Percentiles rank a stretch among this genome's conserved stretches.
Conservation (phyloP, 2,888 invertebrate species). For the Callimorpha dominula region DNA sequence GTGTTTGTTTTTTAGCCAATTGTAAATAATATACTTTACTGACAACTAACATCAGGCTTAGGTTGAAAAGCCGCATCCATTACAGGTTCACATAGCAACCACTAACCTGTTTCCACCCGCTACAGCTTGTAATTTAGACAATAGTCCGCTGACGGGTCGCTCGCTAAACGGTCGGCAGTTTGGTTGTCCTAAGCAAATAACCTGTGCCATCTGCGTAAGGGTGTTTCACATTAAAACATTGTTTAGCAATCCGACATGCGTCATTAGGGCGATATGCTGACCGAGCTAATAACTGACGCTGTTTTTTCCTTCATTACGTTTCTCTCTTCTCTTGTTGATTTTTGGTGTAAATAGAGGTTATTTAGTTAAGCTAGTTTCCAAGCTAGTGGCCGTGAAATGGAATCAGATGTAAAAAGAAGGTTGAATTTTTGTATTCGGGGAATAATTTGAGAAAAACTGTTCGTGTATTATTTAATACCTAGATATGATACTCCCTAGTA, state of each 20-base stretch:
- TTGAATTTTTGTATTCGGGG: not conserved
- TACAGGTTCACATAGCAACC: too few species aligned
- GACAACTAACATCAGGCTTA: too few species aligned
- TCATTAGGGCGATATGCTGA: conserved; percentile 79
- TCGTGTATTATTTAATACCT: not conserved
- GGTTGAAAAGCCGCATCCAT: too few species aligned
- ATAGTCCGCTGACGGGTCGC: conserved; percentile 57
- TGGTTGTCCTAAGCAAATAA: conserved; percentile 85
- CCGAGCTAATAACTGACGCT: conserved; percentile 61
- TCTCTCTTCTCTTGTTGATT: conserved; percentile 35
- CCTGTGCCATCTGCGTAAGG: conserved; percentile 77
- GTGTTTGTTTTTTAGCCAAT: too few species aligned
- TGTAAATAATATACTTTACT: too few species aligned
- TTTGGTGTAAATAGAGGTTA: conserved; percentile 20
- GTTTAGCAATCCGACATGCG: conserved; percentile 79
- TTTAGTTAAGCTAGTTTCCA: conserved; percentile 8
- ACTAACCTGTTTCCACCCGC: conserved; percentile 15
- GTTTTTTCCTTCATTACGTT: conserved; percentile 70
- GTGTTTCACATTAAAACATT: conserved; percentile 83
- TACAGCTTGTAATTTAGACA: conserved; percentile 26
- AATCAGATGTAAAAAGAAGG: conserved; percentile 3
- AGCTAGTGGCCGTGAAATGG: not conserved
- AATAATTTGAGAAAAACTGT: not conserved
- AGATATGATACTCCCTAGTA: too few species aligned
- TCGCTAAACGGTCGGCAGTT: conserved; percentile 83